Evolutionary conservation across 2,888 invertebrate genomes (phyloP).

Genomic region (Elysia crispata): DNA sequence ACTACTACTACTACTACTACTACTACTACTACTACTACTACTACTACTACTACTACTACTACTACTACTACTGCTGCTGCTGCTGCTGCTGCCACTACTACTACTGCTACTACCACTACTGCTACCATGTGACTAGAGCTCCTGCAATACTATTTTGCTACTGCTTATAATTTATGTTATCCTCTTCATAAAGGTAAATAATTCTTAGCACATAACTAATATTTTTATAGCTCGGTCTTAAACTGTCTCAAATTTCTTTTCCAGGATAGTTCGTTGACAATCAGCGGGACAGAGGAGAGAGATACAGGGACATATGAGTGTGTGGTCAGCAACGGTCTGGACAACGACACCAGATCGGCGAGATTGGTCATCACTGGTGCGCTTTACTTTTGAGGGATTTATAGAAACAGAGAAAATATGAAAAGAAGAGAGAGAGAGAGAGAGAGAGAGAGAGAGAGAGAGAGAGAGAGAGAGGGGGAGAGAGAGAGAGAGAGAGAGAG

Average conservation of each 20-base stretch:
- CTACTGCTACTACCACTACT: background rate
- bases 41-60: slow-evolving; percentile 9
- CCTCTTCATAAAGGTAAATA: too few relatives aligned
- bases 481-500: too few relatives aligned
- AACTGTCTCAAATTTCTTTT: background rate
- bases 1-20: too few relatives aligned
- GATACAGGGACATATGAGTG: slow-evolving; percentile 98
- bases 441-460: background rate
- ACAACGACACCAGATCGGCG: slow-evolving; percentile 90
- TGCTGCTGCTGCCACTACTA: too few relatives aligned
- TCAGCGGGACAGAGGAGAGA: slow-evolving; percentile 93
- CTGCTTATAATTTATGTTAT: too few relatives aligned
- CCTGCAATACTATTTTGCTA: too few relatives aligned
- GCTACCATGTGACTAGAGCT: too few relatives aligned
- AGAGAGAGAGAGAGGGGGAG: too few relatives aligned
- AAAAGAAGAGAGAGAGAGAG: background rate
- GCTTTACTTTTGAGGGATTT: background rate
- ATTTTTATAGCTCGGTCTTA: too few relatives aligned
- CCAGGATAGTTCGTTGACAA: slow-evolving; percentile 92
- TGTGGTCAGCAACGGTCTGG: slow-evolving; percentile 91
- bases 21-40: slow-evolving; percentile 9
- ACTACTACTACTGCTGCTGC: slow-evolving; percentile 9
- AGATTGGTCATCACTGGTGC: slow-evolving; percentile 93
- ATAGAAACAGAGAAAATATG: background rate
- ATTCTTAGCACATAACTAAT: slow-evolving; percentile 83